These are phyloP conservation scores for Oreohelix idahoensis DNA, from an alignment of 1,140 invertebrate genomes.

Conservation along the genomic window DNA sequence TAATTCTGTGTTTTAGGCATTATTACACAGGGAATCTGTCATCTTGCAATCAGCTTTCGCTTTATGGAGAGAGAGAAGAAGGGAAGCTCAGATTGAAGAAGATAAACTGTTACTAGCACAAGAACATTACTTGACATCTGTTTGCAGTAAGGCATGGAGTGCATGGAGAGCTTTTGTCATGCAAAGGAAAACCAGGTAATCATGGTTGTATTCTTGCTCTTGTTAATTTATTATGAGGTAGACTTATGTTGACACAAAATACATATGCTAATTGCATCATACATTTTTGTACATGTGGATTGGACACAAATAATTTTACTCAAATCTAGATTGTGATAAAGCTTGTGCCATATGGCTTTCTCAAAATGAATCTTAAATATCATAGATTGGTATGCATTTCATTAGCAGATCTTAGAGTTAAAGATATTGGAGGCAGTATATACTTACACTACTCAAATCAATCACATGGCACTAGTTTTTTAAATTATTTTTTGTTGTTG, in stretches of 20 bases:
- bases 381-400: no score
- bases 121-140: neutral
- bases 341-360: no score
- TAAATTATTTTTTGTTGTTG: no score
- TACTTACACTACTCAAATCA: no score
- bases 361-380: no score
- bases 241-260: neutral
- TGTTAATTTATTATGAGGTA: neutral
- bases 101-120: neutral
- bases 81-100: neutral
- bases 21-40: constrained; percentile 29
- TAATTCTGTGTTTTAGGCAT: constrained; percentile 5
- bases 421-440: no score
- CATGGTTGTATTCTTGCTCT: neutral
- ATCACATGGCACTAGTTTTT: no score
- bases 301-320: no score
- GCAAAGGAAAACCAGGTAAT: constrained; percentile 8
- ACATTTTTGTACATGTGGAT: no score
- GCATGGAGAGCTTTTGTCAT: constrained; percentile 6
- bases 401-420: no score
- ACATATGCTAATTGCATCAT: no score
- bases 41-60: neutral
- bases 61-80: constrained; percentile 8
- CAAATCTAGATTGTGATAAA: no score
- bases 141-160: neutral